phyloP scores from a whole-genome alignment of 2,888 invertebrate genomes.

The Octonoba sinensis region DNA sequence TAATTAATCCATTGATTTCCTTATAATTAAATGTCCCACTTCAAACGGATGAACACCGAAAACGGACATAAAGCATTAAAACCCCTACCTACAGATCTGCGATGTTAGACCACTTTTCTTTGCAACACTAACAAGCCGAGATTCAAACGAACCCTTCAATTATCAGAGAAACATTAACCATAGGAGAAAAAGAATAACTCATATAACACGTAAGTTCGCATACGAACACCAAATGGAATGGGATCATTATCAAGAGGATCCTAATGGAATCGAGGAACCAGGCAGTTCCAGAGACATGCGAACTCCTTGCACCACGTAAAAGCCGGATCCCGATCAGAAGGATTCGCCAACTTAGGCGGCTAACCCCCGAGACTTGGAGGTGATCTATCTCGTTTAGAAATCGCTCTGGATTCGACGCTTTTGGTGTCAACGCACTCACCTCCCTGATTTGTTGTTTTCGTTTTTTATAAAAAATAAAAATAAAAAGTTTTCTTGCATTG shows the following conservation, averaged over 20 bases:
- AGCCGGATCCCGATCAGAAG: slow-evolving; percentile 32
- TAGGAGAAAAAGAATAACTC: slow-evolving; percentile 27
- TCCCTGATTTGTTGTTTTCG: slow-evolving; percentile 14
- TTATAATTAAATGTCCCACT: too few relatives aligned
- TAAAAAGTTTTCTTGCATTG: slow-evolving; percentile 45
- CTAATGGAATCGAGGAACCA: slow-evolving; percentile 55
- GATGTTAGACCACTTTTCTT: not conserved
- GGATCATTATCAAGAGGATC: slow-evolving; percentile 32
- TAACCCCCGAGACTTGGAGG: too few relatives aligned
- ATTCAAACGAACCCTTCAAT: slow-evolving; percentile 44
- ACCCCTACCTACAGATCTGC: too few relatives aligned
- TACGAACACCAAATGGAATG: slow-evolving; percentile 12
- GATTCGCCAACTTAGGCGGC: not conserved
- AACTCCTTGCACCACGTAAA: slow-evolving; percentile 4
- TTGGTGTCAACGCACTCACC: slow-evolving; percentile 60
- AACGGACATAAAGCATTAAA: too few relatives aligned
- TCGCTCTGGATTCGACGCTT: slow-evolving; percentile 52
- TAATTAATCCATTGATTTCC: too few relatives aligned
- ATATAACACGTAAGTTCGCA: slow-evolving; percentile 32
- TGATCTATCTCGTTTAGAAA: slow-evolving; percentile 29
- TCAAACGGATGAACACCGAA: too few relatives aligned
- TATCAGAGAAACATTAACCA: slow-evolving; percentile 42
- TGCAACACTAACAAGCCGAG: not conserved
- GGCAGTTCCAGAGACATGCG: slow-evolving; percentile 25
- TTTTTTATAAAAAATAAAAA: not conserved